Percentiles rank a stretch among this genome's conserved stretches.
These are phyloP conservation scores for Drosophila jambulina DNA, from an alignment of 1,140 invertebrate genomes.

Conservation along the genomic window DNA sequence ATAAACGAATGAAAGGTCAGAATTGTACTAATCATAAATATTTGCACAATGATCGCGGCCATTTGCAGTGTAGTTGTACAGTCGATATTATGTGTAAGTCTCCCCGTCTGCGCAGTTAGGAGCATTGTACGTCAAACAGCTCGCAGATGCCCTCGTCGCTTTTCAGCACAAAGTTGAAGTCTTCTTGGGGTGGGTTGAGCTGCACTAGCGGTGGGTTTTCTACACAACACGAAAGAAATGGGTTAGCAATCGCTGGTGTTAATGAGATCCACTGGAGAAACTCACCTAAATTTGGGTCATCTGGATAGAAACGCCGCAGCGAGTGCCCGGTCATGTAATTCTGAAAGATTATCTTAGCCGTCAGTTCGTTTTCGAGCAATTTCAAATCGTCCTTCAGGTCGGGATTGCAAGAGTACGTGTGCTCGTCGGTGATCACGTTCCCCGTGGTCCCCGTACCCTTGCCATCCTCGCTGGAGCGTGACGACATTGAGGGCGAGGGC, in stretches of 20 bases:
- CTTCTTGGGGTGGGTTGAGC: constrained; percentile 78
- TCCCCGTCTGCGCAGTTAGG: constrained; percentile 30
- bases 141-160: constrained; percentile 82
- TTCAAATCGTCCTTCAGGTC: constrained; percentile 77
- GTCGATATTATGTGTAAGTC: constrained; percentile 14
- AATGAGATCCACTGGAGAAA: neutral
- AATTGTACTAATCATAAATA: constrained; percentile 78
- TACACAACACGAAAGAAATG: constrained; percentile 26
- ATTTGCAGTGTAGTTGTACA: constrained; percentile 48
- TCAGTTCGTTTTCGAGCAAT: constrained; percentile 73
- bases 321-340: constrained; percentile 75
- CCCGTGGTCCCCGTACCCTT: constrained; percentile 42
- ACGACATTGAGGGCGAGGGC: constrained; percentile 66
- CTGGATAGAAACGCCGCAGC: constrained; percentile 75
- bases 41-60: constrained; percentile 80
- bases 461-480: constrained; percentile 63
- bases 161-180: constrained; percentile 79
- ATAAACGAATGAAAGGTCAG: constrained; percentile 83
- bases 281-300: constrained; percentile 80
- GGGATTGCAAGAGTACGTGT: constrained; percentile 80
- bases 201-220: constrained; percentile 81
- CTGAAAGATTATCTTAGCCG: constrained; percentile 79
- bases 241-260: neutral
- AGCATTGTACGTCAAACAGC: constrained; percentile 80
- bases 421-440: constrained; percentile 77